A percentile compares a stretch with the other conserved stretches of the same genome.
These are phyloP conservation scores for Myioborus melanocephalus DNA, from an alignment of 2,797 vertebrate species.

Conservation along the genomic window DNA sequence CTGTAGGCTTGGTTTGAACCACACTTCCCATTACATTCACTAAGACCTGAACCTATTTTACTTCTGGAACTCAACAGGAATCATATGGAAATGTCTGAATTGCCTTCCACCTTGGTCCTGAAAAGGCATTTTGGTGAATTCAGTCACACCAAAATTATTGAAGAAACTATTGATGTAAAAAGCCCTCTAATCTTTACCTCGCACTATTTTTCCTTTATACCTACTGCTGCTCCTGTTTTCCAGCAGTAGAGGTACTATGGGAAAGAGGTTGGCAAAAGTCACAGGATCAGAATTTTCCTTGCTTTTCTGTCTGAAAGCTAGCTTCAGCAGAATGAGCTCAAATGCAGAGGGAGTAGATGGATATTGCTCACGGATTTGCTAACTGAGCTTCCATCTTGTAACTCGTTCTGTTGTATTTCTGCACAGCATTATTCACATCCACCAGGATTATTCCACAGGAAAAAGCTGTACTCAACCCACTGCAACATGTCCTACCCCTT, in stretches of 20 bases:
- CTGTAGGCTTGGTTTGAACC: background rate
- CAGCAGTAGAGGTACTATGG: background rate
- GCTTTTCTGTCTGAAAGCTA: background rate
- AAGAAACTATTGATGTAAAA: background rate
- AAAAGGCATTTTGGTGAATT: background rate
- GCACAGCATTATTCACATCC: background rate
- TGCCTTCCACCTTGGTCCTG: background rate
- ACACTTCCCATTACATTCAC: background rate
- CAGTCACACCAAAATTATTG: background rate
- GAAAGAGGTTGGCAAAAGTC: background rate
- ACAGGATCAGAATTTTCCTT: background rate
- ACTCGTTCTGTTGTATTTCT: background rate
- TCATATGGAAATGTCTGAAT: background rate
- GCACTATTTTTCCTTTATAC: background rate
- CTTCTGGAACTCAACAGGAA: background rate
- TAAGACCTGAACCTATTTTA: background rate
- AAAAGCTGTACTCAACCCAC: background rate
- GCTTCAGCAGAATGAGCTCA: background rate
- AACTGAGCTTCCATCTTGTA: background rate
- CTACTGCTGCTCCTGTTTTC: background rate
- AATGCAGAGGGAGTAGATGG: background rate
- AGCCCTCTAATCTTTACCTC: background rate
- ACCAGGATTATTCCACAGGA: background rate
- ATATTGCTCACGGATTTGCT: background rate
- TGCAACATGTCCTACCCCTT: background rate